phyloP scores from a whole-genome alignment of 2,113 vertebrate genomes.

The Silurus glanis region DNA sequence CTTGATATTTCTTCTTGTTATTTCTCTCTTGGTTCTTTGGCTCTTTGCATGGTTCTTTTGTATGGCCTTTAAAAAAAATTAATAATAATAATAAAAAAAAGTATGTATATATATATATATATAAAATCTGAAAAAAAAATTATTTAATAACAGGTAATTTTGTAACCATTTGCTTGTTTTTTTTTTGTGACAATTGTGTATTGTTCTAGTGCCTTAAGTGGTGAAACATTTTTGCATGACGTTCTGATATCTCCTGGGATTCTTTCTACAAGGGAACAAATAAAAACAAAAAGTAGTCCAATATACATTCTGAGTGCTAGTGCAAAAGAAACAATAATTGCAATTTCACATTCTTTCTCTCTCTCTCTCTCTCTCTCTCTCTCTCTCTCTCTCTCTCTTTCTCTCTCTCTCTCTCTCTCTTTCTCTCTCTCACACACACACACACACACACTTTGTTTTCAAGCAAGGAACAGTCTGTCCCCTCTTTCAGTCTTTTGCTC shows the following conservation, averaged over 20 bases:
- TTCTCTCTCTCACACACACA: not conserved
- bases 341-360: not conserved
- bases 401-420: too few relatives aligned
- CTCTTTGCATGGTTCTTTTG: too few relatives aligned
- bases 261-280: not conserved
- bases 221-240: not conserved
- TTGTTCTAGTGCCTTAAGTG: too few relatives aligned
- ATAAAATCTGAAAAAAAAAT: too few relatives aligned
- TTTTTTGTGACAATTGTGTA: too few relatives aligned
- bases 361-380: too few relatives aligned
- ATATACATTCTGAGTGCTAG: not conserved
- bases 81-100: too few relatives aligned
- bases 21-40: not conserved
- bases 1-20: not conserved
- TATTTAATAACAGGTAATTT: too few relatives aligned
- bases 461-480: slow-evolving; percentile 58
- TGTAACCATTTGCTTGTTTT: too few relatives aligned
- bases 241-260: not conserved
- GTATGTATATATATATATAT: too few relatives aligned
- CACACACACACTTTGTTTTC: slow-evolving; percentile 14
- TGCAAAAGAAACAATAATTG: not conserved
- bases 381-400: too few relatives aligned
- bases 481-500: slow-evolving; percentile 38
- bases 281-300: not conserved
- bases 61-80: too few relatives aligned